Percentiles rank a stretch among this genome's conserved stretches.
These are phyloP conservation scores for Eupithecia inturbata DNA, from an alignment of 2,888 invertebrate species.

Conservation along the genomic window DNA sequence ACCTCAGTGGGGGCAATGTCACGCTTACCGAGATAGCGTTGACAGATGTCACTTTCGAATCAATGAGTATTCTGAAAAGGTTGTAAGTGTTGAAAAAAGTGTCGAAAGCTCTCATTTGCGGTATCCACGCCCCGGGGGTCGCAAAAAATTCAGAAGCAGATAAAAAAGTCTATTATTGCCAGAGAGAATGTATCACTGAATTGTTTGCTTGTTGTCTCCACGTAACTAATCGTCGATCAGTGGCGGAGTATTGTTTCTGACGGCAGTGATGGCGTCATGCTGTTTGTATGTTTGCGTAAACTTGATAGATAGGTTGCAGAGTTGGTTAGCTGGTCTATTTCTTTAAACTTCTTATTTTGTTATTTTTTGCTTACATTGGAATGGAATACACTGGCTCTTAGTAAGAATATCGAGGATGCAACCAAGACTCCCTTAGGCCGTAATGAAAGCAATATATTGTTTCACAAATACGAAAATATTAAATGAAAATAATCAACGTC, in stretches of 20 bases:
- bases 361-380: neutral
- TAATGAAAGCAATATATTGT: too few species aligned
- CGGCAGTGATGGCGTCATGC: slow-evolving; percentile 14
- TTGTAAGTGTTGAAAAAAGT: slow-evolving; percentile 47
- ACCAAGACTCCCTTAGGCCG: too few species aligned
- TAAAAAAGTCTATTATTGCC: slow-evolving; percentile 61
- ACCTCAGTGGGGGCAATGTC: slow-evolving; percentile 60
- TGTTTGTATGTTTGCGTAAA: neutral
- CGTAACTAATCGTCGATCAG: slow-evolving; percentile 58
- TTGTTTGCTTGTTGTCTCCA: slow-evolving; percentile 50
- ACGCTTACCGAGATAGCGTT: slow-evolving; percentile 51
- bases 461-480: too few species aligned
- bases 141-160: slow-evolving; percentile 63
- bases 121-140: slow-evolving; percentile 56
- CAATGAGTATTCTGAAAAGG: slow-evolving; percentile 44
- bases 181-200: slow-evolving; percentile 17
- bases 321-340: neutral
- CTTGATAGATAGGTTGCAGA: slow-evolving; percentile 2
- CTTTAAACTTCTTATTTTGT: neutral
- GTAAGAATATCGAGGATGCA: neutral
- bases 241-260: slow-evolving; percentile 41
- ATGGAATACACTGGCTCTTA: neutral
- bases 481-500: too few species aligned
- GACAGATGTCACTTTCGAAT: slow-evolving; percentile 48
- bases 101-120: slow-evolving; percentile 65